Base-by-base conservation (phyloP, 2,888 invertebrate species). In the Folsomia candida region DNA sequence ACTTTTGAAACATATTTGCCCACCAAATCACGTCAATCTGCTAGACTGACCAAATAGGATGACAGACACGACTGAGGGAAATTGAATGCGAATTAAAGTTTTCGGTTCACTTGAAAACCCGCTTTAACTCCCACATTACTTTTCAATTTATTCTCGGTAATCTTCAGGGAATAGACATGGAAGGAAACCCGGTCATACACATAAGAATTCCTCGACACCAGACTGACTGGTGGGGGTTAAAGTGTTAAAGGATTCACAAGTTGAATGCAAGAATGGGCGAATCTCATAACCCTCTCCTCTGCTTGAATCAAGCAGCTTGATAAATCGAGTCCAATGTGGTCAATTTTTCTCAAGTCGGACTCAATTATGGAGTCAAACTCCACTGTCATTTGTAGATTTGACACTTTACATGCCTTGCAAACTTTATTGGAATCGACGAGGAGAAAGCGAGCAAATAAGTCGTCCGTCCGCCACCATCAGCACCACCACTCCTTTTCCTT, bases 361-460 rank as follows among this genome's bases (percentile, higher is more conserved):
- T 65, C 65, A 65, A 65, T 65, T 65, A 65, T 54, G 26, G 51
- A 65, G 65, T 65, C 65, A 65, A 26, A 20, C 63, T 64, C n/a
- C n/a, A n/a, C 29, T 28, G 62, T 62, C 20, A 4, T 37, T 37
- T 14, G 37, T n/a, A 37, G 37, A 37, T 37, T 24, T 4, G 37
- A 37, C 4, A 37, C n/a, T n/a, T n/a, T n/a, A n/a, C n/a, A n/a
- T n/a, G n/a, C n/a, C n/a, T n/a, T n/a, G n/a, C n/a, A 37, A 37
- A 37, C 37, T 37, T 37, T 37, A 37, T 37, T 37, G 37, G 37
- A 37, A 37, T 37, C 37, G 37, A 37, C 4, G 14, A 14, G 4
- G 37, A 4, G 6, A 37, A 14, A 37, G 37, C 14, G 37, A 37
- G 14, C 14, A 37, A 37, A 37, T 37, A 37, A 37, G 14, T 37